Evolutionary conservation across 2,113 vertebrate species (phyloP), one percentile per base, ranked within the genome.

Genomic region (Eurystomus gularis): DNA sequence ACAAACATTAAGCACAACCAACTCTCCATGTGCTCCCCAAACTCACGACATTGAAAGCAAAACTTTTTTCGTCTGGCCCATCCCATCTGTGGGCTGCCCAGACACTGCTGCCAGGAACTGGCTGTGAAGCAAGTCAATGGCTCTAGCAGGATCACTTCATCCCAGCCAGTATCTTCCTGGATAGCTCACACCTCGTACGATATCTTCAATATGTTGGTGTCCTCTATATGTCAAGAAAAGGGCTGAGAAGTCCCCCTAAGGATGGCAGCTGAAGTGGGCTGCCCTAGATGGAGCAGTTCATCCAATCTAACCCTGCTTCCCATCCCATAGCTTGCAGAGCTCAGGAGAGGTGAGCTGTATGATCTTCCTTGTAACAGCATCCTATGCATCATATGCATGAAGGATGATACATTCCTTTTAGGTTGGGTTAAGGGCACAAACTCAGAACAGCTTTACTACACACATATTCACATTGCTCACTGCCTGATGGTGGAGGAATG

Each of bases 221-320:
- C 17, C 6, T 37, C 55, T 23, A 71, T 13, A 26, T 2, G 13
- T 3, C 39, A 69, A 11, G 8, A 4, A 57, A 77, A 77, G 8
- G n/a, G 10, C 35, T 76, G 20, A 75, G 61, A 39, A 80, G 16
- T 52, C 31, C 8, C 11, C 17, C 3, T 4, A 1, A 61, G 17
- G 28, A 48, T 3, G 33, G n/a, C 33, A 70, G 26, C 44, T 57
- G 28, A 55, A 80, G 17, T 13, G 18, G 10, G 12, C 19, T 83
- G 25, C 54, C 10, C 68, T 37, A 37, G 6, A 10, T 0, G 0
- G 3, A 26, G 44, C 7, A 33, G 13, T n/a, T 82, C 6, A 11
- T 57, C 26, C 78, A 62, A 16, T 16, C 39, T 57, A 21, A 86
- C 12, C 7, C 44, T 72, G 29, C 52, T 69, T 79, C 17, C 15